Percentiles rank a stretch among this genome's conserved stretches.
These are phyloP conservation scores for Potorous gilbertii DNA, from an alignment of 2,797 vertebrate species.

Conservation along the genomic window DNA sequence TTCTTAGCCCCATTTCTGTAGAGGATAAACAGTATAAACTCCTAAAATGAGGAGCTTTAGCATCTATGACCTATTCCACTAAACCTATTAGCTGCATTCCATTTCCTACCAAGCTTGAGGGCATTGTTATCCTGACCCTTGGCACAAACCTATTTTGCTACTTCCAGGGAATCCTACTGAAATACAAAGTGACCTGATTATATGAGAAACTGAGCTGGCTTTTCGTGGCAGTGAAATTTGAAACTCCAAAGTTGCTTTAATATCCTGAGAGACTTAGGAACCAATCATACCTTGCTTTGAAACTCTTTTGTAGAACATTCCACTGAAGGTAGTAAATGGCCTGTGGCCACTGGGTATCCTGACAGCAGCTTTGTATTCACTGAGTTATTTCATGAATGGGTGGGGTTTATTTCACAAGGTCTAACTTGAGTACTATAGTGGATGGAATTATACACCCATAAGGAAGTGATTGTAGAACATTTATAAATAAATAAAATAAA, in stretches of 20 bases:
- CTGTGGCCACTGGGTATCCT: constrained; percentile 4
- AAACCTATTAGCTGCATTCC: background rate
- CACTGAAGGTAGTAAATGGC: background rate
- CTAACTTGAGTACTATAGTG: constrained; percentile 6
- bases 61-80: background rate
- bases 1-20: background rate
- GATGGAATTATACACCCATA: constrained; percentile 33
- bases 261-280: background rate
- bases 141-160: background rate
- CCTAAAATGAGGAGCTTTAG: background rate
- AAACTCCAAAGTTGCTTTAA: background rate
- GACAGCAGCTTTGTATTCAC: constrained; percentile 18
- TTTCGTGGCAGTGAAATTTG: background rate
- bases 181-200: background rate
- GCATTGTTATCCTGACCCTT: background rate
- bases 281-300: background rate
- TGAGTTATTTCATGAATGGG: constrained; percentile 40
- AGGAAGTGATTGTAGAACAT: too few species aligned
- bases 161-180: background rate
- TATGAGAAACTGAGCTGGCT: background rate
- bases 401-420: constrained; percentile 27
- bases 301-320: background rate
- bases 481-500: too few species aligned
- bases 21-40: background rate
- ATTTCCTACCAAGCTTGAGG: background rate